Evolutionary conservation across 2,888 invertebrate genomes (phyloP).

Genomic region (Pomacea canaliculata): DNA sequence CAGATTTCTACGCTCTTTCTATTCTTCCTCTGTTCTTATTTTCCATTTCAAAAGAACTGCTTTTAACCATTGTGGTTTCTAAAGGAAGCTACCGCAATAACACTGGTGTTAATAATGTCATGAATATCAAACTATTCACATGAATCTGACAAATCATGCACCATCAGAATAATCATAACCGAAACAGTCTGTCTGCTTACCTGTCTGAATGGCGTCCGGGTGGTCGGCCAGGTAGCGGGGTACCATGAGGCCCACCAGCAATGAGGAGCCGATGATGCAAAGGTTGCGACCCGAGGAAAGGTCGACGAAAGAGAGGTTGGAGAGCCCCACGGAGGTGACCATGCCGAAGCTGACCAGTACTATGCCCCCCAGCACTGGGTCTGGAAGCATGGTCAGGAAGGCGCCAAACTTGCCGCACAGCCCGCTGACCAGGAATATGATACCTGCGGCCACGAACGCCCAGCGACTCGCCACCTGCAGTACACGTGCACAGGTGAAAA

Average conservation of each 20-base stretch:
- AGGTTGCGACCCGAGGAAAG: slow-evolving; percentile 87
- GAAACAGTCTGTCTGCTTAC: slow-evolving; percentile 31
- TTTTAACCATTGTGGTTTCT: too few species aligned
- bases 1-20: too few species aligned
- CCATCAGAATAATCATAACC: too few species aligned
- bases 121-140: too few species aligned
- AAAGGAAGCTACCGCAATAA: too few species aligned
- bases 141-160: too few species aligned
- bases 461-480: slow-evolving; percentile 70
- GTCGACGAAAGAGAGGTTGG: slow-evolving; percentile 74
- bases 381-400: slow-evolving; percentile 71
- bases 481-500: too few species aligned
- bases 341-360: slow-evolving; percentile 67
- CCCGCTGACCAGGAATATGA: slow-evolving; percentile 69
- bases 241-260: slow-evolving; percentile 83
- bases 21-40: too few species aligned
- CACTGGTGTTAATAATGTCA: too few species aligned
- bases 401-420: slow-evolving; percentile 72
- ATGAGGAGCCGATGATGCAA: slow-evolving; percentile 85
- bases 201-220: slow-evolving; percentile 53
- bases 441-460: slow-evolving; percentile 69
- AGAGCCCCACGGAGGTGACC: slow-evolving; percentile 63
- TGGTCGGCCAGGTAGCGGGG: slow-evolving; percentile 53
- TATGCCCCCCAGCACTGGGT: slow-evolving; percentile 71
- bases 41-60: too few species aligned